Evolutionary conservation across 2,888 invertebrate species (phyloP), one percentile per base, ranked within the genome.

Genomic region (Cosmopolites sordidus): DNA sequence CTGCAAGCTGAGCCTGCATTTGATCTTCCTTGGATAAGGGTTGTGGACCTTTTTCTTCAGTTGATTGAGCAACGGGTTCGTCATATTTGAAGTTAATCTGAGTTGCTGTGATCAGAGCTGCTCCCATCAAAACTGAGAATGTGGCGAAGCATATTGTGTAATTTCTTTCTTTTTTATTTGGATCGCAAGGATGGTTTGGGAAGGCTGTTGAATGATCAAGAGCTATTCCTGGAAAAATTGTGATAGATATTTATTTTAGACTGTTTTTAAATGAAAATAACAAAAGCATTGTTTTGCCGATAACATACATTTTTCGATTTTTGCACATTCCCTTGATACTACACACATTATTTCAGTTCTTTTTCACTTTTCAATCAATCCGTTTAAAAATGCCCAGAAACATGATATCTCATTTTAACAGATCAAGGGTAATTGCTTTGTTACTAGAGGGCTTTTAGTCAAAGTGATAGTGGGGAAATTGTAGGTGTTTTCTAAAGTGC

Each of bases 91-190:
- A 86, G 41, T 77, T 80, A 52, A 91, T 89, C 78, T 92, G 93
- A 0, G 94, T 89, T 1, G 96, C 94, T 4, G 90, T 88, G 43
- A 95, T 85, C 50, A 97, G 80, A 1, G 98, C 95, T 41, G 92
- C 93, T 1, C 92, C 89, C 95, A 98, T 98, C 22, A 99, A 79
- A 22, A 97, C 90, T 14, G 94, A 92, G 76, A 99, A 99, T 41
- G 95, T 94, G 9, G 96, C 93, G 75, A 99, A 99, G 73, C 98
- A 99, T 60, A 98, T 92, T 29, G 94, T 95, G 76, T 99, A 99
- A 76, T 99, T 99, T 73, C 96, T 93, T 75, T 99, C 98, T 70
- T 89, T 86, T 55, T 83, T 81, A 66, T 91, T 90, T 5, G 92
- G 91, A 0, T 84, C 88, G 69, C 95, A 96, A 0, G 94, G 94